phyloP scores from a whole-genome alignment of 2,888 invertebrate species.

The Megamerina dolium region DNA sequence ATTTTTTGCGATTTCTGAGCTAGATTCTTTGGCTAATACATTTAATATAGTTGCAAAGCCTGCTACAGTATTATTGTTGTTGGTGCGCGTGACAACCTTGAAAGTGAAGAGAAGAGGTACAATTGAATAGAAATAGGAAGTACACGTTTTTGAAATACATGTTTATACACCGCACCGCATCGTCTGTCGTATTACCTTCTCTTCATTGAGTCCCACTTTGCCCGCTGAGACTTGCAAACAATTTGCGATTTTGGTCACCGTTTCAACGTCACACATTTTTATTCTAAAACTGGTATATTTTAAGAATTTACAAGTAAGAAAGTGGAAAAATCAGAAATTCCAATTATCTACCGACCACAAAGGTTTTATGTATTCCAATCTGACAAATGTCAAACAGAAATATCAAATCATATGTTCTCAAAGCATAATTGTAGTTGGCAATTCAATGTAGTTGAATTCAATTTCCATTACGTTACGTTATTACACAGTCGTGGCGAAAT shows the following conservation, averaged over 20 bases:
- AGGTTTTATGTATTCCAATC: not conserved
- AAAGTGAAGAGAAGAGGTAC: slow-evolving; percentile 1
- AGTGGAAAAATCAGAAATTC: not conserved
- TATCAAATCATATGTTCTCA: too few relatives aligned
- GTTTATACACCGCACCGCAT: not conserved
- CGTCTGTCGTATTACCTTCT: slow-evolving; percentile 41
- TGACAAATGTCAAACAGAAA: too few relatives aligned
- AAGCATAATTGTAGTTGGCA: too few relatives aligned
- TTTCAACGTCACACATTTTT: slow-evolving; percentile 43
- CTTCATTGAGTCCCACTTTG: slow-evolving; percentile 53
- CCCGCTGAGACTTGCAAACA: slow-evolving; percentile 54
- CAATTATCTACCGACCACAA: not conserved
- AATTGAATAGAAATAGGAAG: slow-evolving; percentile 1
- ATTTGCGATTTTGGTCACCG: slow-evolving; percentile 52
- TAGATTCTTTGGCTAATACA: slow-evolving; percentile 50
- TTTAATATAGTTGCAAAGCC: slow-evolving; percentile 55
- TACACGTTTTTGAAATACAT: not conserved
- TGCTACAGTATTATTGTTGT: slow-evolving; percentile 50
- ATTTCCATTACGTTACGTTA: too few relatives aligned
- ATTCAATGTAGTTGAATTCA: too few relatives aligned
- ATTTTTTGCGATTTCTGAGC: slow-evolving; percentile 38
- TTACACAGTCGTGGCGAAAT: too few relatives aligned
- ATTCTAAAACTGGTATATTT: slow-evolving; percentile 1
- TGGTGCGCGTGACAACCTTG: slow-evolving; percentile 52
- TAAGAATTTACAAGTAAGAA: not conserved